A percentile compares a stretch with the other conserved stretches of the same genome.
phyloP scores from a whole-genome alignment of 2,113 vertebrate genomes.

The Brienomyrus longianalis region DNA sequence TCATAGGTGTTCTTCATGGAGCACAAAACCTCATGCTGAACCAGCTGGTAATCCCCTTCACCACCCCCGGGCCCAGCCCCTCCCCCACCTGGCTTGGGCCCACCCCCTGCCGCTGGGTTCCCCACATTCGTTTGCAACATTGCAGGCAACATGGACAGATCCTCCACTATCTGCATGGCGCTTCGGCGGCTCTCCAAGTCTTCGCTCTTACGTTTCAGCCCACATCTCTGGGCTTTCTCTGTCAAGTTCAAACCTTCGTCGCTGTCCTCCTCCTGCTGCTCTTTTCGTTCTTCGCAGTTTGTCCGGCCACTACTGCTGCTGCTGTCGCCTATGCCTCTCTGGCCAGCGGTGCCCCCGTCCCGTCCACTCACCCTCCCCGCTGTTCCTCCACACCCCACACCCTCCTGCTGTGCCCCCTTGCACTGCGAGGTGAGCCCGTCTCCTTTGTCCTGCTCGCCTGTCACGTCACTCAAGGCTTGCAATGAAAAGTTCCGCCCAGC shows the following conservation, averaged over 20 bases:
- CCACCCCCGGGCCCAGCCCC: constrained; percentile 55
- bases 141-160: constrained; percentile 89
- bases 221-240: constrained; percentile 86
- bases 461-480: constrained; percentile 84
- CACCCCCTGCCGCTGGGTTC: constrained; percentile 65
- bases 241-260: constrained; percentile 67
- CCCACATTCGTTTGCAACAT: constrained; percentile 90
- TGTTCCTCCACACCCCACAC: constrained; percentile 63
- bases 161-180: constrained; percentile 97
- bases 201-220: constrained; percentile 97
- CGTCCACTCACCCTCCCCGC: constrained; percentile 58
- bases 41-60: constrained; percentile 94
- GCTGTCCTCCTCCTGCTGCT: constrained; percentile 35
- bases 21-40: constrained; percentile 92
- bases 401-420: constrained; percentile 52
- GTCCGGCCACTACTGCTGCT: constrained; percentile 34
- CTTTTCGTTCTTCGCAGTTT: constrained; percentile 42
- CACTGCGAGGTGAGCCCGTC: constrained; percentile 44
- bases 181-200: constrained; percentile 79
- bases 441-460: constrained; percentile 61
- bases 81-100: constrained; percentile 69
- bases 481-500: constrained; percentile 71
- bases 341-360: constrained; percentile 55
- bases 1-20: constrained; percentile 96
- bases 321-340: constrained; percentile 16